Evolutionary conservation across 2,113 vertebrate species (phyloP), one percentile per base, ranked within the genome.

Genomic region (Alouatta palliata): DNA sequence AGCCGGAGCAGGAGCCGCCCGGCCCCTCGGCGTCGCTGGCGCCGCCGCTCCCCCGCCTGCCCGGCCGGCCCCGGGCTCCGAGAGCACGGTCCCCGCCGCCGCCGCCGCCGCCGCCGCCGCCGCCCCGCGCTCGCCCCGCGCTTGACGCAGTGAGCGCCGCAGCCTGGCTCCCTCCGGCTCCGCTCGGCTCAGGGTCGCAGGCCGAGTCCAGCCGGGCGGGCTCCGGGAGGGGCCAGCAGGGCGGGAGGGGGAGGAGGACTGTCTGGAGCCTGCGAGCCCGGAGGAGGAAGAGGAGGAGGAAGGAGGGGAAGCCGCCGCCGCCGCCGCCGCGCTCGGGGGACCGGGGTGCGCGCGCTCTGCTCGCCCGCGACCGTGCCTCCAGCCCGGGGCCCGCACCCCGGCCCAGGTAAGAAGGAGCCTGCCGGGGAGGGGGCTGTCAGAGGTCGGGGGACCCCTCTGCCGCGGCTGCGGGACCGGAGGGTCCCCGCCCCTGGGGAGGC

Each of bases 111-210:
- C 40, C 40, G 86, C 88, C 82, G 27, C 96, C 93, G 91, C 93
- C 87, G 94, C 97, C 92, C 93, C 20, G 93, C 84, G 71, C 61
- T 96, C 82, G 83, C 97, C 97, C 98, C 54, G 98, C 98, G 98
- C 97, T 95, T 99, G 99, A 99, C 99, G 99, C 99, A 99, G 98
- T 98, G 99, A 98, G 99, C 97, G 98, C 99, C 98, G 98, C 99
- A 98, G 98, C 98, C 98, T 96, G 95, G 96, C 96, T 97, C 98
- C 97, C 97, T 95, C 97, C 96, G 89, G 91, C 89, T 45, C 81
- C 88, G 76, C 82, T 90, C 79, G 9, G 71, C 86, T 97, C 88
- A 76, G 88, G 17, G 88, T 56, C 94, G 85, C 97, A 93, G 96
- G 95, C 97, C 91, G 85, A 85, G 84, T 75, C 90, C 94, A 76